Conservation (phyloP, 2,113 vertebrate species). For the Urocitellus parryii region DNA sequence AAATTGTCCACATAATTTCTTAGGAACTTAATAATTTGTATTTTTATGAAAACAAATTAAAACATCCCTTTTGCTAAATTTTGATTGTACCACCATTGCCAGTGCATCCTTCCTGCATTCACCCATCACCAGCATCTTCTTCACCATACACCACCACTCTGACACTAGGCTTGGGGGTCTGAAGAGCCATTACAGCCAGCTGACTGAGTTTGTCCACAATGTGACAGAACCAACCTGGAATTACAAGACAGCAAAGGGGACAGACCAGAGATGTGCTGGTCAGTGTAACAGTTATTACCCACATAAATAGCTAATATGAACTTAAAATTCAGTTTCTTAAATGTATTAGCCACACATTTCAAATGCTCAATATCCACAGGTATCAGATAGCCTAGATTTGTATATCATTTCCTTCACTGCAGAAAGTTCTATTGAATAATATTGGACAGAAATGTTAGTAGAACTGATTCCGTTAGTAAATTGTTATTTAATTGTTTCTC, state of each 20-base stretch:
- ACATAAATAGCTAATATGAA: neutral
- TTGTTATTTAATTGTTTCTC: neutral
- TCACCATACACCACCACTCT: too few species aligned
- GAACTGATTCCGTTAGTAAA: neutral
- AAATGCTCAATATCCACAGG: neutral
- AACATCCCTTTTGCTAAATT: neutral
- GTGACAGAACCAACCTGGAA: neutral
- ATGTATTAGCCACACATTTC: neutral
- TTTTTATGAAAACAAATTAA: neutral
- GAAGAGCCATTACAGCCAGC: neutral
- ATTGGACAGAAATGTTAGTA: neutral
- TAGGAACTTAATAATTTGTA: neutral
- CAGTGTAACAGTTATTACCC: neutral
- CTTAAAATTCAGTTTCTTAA: neutral
- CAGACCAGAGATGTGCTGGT: too few species aligned
- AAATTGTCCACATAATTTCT: neutral
- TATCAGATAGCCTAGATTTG: neutral
- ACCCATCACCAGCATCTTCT: neutral
- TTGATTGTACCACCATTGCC: neutral
- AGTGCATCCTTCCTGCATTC: neutral
- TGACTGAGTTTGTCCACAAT: neutral
- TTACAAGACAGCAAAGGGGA: neutral
- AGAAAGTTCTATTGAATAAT: neutral
- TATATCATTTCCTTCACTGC: neutral
- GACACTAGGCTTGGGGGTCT: too few species aligned